Evolutionary conservation across 1,140 invertebrate species (phyloP).

Genomic region (Mactra quadrangularis): DNA sequence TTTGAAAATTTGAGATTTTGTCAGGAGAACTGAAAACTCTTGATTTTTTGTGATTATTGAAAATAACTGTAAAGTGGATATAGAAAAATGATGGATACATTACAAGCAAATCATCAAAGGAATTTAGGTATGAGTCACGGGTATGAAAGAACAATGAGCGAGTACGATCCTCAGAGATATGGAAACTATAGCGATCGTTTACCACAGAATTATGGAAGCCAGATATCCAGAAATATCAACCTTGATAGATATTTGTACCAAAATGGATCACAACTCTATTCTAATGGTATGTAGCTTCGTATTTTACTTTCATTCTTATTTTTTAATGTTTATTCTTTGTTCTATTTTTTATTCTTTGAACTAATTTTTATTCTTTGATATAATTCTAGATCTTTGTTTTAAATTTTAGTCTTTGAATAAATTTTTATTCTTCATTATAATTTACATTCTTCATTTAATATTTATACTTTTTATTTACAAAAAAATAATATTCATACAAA

Average conservation of each 20-base stretch:
- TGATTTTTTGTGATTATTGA: no score
- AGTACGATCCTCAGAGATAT: neutral
- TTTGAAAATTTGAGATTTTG: no score
- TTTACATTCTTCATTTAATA: no score
- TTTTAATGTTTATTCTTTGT: neutral
- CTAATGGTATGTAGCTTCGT: constrained; percentile 28
- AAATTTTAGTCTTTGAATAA: no score
- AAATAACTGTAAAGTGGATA: no score
- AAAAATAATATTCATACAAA: no score
- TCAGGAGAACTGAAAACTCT: no score
- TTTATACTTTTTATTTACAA: no score
- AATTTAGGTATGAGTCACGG: neutral
- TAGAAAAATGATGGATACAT: constrained; percentile 47
- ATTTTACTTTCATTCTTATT: neutral
- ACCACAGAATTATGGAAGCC: neutral
- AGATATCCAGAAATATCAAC: constrained; percentile 1
- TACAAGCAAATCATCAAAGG: constrained; percentile 7
- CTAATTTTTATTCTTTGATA: neutral
- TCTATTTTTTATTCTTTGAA: neutral
- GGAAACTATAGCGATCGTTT: constrained; percentile 17
- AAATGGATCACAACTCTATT: constrained; percentile 9
- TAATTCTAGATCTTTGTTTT: no score
- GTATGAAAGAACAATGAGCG: constrained; percentile 8
- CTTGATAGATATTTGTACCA: constrained; percentile 20
- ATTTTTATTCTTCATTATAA: no score